Evolutionary conservation across 1,140 invertebrate genomes (phyloP), one percentile per base, ranked within the genome.

Genomic region (Araneus ventricosus): DNA sequence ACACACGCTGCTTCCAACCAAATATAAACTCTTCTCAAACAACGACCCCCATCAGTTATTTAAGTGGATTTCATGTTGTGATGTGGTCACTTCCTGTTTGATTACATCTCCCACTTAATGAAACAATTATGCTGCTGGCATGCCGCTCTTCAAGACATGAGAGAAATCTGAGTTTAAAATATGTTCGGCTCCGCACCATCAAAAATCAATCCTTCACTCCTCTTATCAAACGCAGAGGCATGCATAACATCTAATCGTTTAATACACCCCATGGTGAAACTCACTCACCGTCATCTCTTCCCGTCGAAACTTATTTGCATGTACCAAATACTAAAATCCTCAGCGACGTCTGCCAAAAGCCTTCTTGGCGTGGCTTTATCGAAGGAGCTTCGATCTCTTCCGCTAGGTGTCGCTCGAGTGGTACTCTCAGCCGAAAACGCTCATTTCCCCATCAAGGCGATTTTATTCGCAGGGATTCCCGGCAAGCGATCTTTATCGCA

Each of bases 301-400:
- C 82, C 45, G 52, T 52, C 52, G 84, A 1, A 86, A 59, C 52
- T 86, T 57, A 86, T 86, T 86, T 86, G 84, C 84, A 86, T 86
- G 27, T 22, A 30, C 84, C 84, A 59, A 86, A 86, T 86, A 61
- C 52, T 17, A 86, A 86, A 86, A 61, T 27, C 84, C 52, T 57
- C 27, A 52, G 17, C 45, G 45, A 52, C 45, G 45, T 52, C 52
- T 30, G 52, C 84, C 17, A n/a, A 86, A 86, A 86, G 45, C 80
- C 80, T 84, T 84, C 80, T 84, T 84, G 37, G 34, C 39, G 8
- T 24, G 80, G 70, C 30, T 75, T 75, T 75, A 75, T 75, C 14
- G 70, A 30, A 75, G 70, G 30, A 63, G 30, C 8, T 57, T 37
- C 80, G 39, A 52, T 57, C 84, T 61, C 45, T 27, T 86, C 84